A percentile compares a stretch with the other conserved stretches of the same genome.
Conservation (phyloP, 2,797 vertebrate genomes). For the Karalla daura region DNA sequence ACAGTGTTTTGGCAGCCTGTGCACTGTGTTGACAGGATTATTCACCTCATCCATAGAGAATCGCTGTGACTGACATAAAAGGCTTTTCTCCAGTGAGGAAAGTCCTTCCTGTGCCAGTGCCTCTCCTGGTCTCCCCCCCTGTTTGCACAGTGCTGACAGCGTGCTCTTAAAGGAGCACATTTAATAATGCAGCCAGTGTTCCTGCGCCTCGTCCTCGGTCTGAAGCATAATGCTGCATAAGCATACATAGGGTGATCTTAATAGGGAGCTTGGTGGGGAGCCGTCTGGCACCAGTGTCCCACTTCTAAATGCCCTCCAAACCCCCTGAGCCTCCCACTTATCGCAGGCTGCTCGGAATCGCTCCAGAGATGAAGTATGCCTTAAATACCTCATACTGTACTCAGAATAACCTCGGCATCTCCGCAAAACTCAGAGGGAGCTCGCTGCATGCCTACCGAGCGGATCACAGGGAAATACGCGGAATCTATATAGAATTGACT, state of each 20-base stretch:
- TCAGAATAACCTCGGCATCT: conserved; percentile 50
- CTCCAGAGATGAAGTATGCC: conserved; percentile 20
- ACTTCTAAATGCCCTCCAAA: conserved; percentile 52
- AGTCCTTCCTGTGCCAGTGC: conserved; percentile 52
- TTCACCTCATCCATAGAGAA: conserved; percentile 62
- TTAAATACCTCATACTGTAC: conserved; percentile 50
- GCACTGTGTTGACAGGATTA: conserved; percentile 62
- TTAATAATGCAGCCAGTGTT: conserved; percentile 64
- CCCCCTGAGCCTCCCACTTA: conserved; percentile 47
- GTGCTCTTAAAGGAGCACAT: conserved; percentile 55
- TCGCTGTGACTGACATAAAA: conserved; percentile 69
- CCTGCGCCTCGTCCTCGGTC: conserved; percentile 21
- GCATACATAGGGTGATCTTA: conserved; percentile 46
- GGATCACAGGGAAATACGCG: conserved; percentile 28
- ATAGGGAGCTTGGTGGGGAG: conserved; percentile 39
- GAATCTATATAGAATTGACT: conserved; percentile 36
- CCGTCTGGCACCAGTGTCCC: conserved; percentile 47
- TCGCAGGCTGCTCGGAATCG: conserved; percentile 35
- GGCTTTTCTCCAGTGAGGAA: conserved; percentile 56
- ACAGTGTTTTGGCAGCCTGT: conserved; percentile 57
- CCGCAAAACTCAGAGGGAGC: conserved; percentile 27
- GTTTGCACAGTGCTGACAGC: conserved; percentile 53
- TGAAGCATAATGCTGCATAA: conserved; percentile 39
- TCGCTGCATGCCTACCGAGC: conserved; percentile 22
- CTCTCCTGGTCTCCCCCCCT: conserved; percentile 34